Base-by-base conservation (phyloP, 2,888 invertebrate genomes). In the Tillus elongatus region DNA sequence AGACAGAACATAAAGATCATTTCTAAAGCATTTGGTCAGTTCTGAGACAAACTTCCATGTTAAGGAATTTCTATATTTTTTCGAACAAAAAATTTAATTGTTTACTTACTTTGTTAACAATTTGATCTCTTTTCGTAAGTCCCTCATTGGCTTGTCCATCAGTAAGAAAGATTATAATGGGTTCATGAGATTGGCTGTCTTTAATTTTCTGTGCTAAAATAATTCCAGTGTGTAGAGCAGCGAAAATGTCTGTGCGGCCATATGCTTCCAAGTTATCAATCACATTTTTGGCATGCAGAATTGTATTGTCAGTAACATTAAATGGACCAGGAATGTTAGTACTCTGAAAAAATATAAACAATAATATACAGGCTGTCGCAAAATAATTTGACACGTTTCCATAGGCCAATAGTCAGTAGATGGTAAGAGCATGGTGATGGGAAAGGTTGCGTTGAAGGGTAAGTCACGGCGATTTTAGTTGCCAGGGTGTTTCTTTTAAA, bases 201-300 rank as follows among this genome's bases (percentile, higher is more conserved):
- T 50, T 47, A 14, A 45, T 37, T 27, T 39, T 15, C 36, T 50
- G 43, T 2, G 54, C 45, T 28, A 59, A 38, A 36, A 49, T 49
- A 4, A 61, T 40, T 35, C 72, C 71, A 2, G 75, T 64, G 33
- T 71, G 64, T 9, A 82, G 54, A 0, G 79, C 80, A 41, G 70
- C 72, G 44, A 73, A 71, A 45, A 81, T 79, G 51, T 82, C 78
- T 4, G 82, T 82, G 14, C 75, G 70, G 46, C 74, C 75, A 16
- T 58, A 52, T 2, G 74, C 72, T 14, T 58, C 51, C 35, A 77
- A 61, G 36, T 69, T 58, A 41, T 69, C 63, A 27, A 77, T 63
- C 42, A 73, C 69, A 39, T 66, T 53, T 52, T 73, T 72, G 1
- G 75, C 75, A 45, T 70, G 72, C 10, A 61, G 62, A 11, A 75